These are phyloP conservation scores for Hypanus sabinus DNA, from an alignment of 2,113 vertebrate genomes.

Conservation along the genomic window DNA sequence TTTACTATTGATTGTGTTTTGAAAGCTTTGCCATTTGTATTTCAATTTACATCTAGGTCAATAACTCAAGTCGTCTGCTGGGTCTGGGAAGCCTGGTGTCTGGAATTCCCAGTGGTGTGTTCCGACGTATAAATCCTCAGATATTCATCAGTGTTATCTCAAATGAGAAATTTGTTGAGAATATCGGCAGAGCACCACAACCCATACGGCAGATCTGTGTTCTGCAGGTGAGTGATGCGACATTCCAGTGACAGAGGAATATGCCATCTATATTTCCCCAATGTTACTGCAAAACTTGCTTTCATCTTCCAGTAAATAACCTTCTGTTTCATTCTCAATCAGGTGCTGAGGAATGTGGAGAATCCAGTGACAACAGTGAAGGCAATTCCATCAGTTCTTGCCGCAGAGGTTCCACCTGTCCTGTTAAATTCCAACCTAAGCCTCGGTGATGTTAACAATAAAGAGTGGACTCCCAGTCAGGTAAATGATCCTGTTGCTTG, in stretches of 20 bases:
- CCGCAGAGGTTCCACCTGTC: background rate
- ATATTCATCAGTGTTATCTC: slow-evolving; percentile 16
- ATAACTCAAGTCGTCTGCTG: background rate
- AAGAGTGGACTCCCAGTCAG: slow-evolving; percentile 24
- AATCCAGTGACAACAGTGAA: background rate
- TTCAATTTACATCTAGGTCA: slow-evolving; percentile 34
- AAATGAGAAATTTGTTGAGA: slow-evolving; percentile 25
- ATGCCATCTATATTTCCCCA: background rate
- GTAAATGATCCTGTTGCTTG: background rate
- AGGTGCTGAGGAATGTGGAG: background rate
- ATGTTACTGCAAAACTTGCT: background rate
- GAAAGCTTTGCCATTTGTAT: background rate
- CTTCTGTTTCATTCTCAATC: background rate
- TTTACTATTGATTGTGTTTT: background rate
- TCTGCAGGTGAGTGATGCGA: slow-evolving; percentile 32
- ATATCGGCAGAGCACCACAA: slow-evolving; percentile 20
- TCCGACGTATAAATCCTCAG: background rate
- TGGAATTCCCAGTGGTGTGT: slow-evolving; percentile 14
- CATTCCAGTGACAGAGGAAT: background rate
- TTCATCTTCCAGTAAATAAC: background rate
- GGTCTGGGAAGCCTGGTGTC: slow-evolving; percentile 35
- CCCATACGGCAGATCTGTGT: slow-evolving; percentile 37
- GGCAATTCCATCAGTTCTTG: slow-evolving; percentile 11
- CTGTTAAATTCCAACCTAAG: background rate
- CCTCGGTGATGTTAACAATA: background rate